Evolutionary conservation across 2,113 vertebrate species (phyloP).

Genomic region (Boulengeromyrus knoepffleri): DNA sequence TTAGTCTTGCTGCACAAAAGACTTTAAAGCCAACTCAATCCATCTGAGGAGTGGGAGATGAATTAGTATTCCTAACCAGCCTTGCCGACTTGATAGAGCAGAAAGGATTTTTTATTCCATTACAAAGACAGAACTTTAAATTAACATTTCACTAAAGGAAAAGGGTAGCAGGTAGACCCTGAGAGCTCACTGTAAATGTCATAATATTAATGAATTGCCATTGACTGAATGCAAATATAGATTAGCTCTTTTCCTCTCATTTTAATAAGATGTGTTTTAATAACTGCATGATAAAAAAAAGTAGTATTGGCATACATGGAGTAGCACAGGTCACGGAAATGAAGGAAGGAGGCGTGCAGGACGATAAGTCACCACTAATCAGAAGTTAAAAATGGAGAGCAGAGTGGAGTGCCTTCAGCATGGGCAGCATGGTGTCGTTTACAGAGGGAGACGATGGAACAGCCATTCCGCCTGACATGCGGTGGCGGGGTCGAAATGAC

Average conservation of each 20-base stretch:
- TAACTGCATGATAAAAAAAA: conserved; percentile 72
- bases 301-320: conserved; percentile 71
- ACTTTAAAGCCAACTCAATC: conserved; percentile 60
- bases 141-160: conserved; percentile 99
- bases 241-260: conserved; percentile 95
- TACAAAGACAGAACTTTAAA: conserved; percentile 99
- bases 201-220: conserved; percentile 99
- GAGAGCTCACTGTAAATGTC: conserved; percentile 99
- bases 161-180: conserved; percentile 98
- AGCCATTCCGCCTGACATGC: not conserved
- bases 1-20: conserved; percentile 50
- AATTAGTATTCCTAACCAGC: conserved; percentile 99
- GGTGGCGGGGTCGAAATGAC: not conserved
- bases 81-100: conserved; percentile 92
- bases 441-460: not conserved
- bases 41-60: conserved; percentile 46
- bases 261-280: conserved; percentile 99
- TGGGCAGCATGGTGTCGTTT: not conserved
- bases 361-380: conserved; percentile 80
- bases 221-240: conserved; percentile 99
- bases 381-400: conserved; percentile 30
- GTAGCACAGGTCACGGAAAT: conserved; percentile 77
- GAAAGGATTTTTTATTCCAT: conserved; percentile 99
- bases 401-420: not conserved
- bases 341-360: conserved; percentile 54